phyloP scores from a whole-genome alignment of 2,113 vertebrate species.

The Lagopus muta region DNA sequence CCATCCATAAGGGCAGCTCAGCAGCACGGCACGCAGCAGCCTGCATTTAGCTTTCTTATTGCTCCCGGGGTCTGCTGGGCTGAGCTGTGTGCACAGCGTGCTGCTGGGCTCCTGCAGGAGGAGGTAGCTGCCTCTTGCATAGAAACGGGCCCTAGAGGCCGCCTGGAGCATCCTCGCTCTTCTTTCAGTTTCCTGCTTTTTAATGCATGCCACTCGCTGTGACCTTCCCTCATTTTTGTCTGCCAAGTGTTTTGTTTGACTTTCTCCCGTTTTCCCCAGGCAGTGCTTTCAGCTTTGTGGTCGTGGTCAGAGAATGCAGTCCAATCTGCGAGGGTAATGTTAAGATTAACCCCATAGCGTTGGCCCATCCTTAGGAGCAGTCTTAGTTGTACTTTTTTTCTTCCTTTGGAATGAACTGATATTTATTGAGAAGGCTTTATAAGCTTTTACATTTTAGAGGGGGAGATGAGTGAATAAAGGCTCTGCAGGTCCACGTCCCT shows the following conservation, averaged over 20 bases:
- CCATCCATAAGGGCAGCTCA: background rate
- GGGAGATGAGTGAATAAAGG: background rate
- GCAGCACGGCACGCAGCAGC: background rate
- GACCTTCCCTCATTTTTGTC: background rate
- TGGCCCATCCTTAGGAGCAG: rapidly evolving
- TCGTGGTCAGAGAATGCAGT: background rate
- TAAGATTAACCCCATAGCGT: background rate
- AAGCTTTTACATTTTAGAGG: background rate
- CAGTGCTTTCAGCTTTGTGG: background rate
- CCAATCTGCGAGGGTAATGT: background rate
- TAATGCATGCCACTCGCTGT: background rate
- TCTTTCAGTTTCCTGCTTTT: background rate
- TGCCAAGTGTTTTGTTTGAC: background rate
- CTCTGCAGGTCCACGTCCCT: background rate
- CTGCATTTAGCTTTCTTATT: background rate
- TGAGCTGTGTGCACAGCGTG: too few relatives aligned
- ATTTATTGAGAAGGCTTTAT: background rate
- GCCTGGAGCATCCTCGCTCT: background rate
- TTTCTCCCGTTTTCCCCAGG: background rate
- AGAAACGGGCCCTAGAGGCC: background rate
- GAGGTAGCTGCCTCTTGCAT: background rate
- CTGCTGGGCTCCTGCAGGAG: background rate
- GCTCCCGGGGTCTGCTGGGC: too few relatives aligned
- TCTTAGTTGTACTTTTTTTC: background rate
- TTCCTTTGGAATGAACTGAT: background rate